Conservation (phyloP, 2,888 invertebrate species). For the Mylabris sibirica region DNA sequence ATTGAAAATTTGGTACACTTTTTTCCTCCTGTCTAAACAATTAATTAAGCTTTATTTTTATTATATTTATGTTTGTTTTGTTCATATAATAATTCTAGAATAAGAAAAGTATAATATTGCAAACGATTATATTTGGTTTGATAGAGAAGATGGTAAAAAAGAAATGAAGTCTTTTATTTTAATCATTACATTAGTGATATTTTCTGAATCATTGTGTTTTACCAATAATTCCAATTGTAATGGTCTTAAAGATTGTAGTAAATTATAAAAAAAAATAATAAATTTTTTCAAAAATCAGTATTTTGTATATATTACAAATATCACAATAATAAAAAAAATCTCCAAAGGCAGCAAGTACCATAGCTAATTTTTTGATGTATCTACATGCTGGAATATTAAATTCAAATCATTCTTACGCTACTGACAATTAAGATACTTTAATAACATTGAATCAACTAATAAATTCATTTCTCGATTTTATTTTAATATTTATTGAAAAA, state of each 20-base stretch:
- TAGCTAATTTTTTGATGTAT: too few species aligned
- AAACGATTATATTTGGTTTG: neutral
- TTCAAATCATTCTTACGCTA: too few species aligned
- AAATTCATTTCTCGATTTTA: too few species aligned
- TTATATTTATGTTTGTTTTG: neutral
- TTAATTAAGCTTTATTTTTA: neutral
- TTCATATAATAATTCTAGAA: neutral
- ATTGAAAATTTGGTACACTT: neutral
- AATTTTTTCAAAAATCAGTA: neutral
- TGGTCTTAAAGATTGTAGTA: neutral
- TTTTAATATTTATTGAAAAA: too few species aligned
- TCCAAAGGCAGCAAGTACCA: too few species aligned
- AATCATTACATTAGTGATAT: neutral
- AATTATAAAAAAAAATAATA: neutral
- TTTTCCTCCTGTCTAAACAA: too few species aligned
- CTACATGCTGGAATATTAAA: too few species aligned
- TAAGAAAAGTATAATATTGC: neutral
- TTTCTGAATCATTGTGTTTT: neutral
- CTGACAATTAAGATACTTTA: too few species aligned
- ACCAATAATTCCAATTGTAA: neutral
- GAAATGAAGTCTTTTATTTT: neutral
- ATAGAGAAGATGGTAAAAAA: neutral
- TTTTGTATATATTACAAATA: too few species aligned
- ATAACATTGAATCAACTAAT: too few species aligned
- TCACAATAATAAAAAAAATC: too few species aligned